phyloP scores from a whole-genome alignment of 2,797 vertebrate species.

The Mastacembelus armatus region DNA sequence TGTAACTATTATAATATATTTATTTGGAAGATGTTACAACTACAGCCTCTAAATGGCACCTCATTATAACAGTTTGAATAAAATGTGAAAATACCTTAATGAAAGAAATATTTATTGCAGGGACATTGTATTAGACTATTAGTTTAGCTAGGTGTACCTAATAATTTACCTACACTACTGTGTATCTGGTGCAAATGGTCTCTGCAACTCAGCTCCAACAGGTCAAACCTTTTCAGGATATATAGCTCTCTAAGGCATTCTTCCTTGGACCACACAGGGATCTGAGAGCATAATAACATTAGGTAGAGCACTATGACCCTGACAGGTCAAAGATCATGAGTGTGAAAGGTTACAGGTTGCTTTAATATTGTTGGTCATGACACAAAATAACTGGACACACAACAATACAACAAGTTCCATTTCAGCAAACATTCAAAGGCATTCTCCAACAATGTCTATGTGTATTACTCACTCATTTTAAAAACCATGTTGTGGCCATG shows the following conservation, averaged over 20 bases:
- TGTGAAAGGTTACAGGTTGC: conserved; percentile 45
- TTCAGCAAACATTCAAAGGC: conserved; percentile 24
- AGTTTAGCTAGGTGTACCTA: too few species aligned
- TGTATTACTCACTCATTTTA: conserved; percentile 5
- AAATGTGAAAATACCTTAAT: too few species aligned
- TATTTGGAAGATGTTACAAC: too few species aligned
- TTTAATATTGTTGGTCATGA: conserved; percentile 43
- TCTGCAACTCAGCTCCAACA: too few species aligned
- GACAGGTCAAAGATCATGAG: conserved; percentile 56
- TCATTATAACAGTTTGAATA: too few species aligned
- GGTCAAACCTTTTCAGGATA: too few species aligned
- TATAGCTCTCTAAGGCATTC: background rate
- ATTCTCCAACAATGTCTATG: conserved; percentile 8
- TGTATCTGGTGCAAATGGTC: too few species aligned
- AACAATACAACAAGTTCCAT: conserved; percentile 23
- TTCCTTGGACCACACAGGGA: conserved; percentile 48
- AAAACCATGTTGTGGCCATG: conserved; percentile 62
- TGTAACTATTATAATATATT: background rate
- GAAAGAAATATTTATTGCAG: too few species aligned
- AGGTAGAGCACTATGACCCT: conserved; percentile 15
- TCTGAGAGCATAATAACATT: conserved; percentile 23
- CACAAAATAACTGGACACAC: conserved; percentile 31
- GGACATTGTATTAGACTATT: too few species aligned
- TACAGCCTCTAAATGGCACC: too few species aligned
- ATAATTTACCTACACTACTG: too few species aligned